Evolutionary conservation across 2,888 invertebrate genomes (phyloP).

Genomic region (Cryptophagus acutangulus): DNA sequence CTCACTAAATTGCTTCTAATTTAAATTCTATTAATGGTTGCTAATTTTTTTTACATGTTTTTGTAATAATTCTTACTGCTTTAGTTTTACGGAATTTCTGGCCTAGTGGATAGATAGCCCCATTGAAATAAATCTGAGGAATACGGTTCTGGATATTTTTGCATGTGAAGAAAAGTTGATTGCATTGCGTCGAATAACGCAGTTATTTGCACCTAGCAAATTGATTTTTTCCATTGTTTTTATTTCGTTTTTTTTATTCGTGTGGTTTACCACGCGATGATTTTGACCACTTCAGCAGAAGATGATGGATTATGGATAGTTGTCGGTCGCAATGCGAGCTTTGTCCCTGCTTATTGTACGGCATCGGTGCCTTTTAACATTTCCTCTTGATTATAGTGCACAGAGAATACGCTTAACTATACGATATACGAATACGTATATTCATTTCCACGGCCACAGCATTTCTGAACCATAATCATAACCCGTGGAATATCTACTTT

Average conservation of each 20-base stretch:
- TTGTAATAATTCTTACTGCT: too few species aligned
- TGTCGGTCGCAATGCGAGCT: too few species aligned
- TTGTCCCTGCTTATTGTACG: slow-evolving; percentile 23
- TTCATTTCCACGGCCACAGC: slow-evolving; percentile 31
- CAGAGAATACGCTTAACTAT: slow-evolving; percentile 31
- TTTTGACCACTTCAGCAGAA: slow-evolving; percentile 18
- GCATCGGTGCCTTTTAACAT: slow-evolving; percentile 32
- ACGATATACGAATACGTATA: slow-evolving; percentile 27
- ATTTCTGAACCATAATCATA: slow-evolving; percentile 22
- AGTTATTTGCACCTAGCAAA: slow-evolving; percentile 29
- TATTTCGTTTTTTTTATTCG: slow-evolving; percentile 22
- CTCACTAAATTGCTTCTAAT: too few species aligned
- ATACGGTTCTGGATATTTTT: slow-evolving; percentile 15
- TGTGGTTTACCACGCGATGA: slow-evolving; percentile 18
- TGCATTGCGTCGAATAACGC: slow-evolving; percentile 25
- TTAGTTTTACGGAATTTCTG: slow-evolving; percentile 3
- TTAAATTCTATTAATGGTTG: not conserved
- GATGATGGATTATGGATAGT: too few species aligned
- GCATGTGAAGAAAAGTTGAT: slow-evolving; percentile 19
- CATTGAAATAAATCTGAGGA: slow-evolving; percentile 3
- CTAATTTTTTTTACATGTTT: not conserved
- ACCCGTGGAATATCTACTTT: slow-evolving; percentile 24
- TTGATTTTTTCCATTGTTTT: slow-evolving; percentile 25
- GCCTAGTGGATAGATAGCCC: not conserved
- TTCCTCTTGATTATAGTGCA: slow-evolving; percentile 33